These are phyloP conservation scores for Chrysolina americana DNA, from an alignment of 2,888 invertebrate genomes.

Conservation along the genomic window DNA sequence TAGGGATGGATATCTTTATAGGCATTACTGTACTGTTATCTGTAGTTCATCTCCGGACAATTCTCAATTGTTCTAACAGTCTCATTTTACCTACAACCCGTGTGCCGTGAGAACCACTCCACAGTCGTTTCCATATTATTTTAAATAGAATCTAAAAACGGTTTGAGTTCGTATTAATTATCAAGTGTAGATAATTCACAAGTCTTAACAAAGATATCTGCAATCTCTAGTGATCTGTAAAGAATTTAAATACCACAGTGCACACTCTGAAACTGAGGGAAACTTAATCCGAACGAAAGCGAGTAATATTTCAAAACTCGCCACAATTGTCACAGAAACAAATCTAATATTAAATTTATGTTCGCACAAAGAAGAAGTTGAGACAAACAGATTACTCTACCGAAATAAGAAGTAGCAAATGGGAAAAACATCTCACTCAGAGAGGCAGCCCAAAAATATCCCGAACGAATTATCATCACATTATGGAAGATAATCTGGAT, in stretches of 20 bases:
- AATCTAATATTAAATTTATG: slow-evolving; percentile 44
- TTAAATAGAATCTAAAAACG: no score
- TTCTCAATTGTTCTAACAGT: no score
- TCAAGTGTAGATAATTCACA: background rate
- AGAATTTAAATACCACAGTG: slow-evolving; percentile 17
- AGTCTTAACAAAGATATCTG: background rate
- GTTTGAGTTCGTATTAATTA: background rate
- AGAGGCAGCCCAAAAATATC: slow-evolving; percentile 34
- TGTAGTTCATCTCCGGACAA: no score
- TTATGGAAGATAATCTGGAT: slow-evolving; percentile 49
- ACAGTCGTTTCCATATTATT: no score
- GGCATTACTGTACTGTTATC: no score
- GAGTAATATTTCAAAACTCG: slow-evolving; percentile 35
- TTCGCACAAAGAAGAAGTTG: slow-evolving; percentile 33
- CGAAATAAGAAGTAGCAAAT: slow-evolving; percentile 44
- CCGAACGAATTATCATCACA: slow-evolving; percentile 51
- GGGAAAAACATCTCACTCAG: slow-evolving; percentile 46
- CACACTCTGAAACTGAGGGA: slow-evolving; percentile 20
- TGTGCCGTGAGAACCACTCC: no score
- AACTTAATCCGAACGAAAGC: slow-evolving; percentile 35
- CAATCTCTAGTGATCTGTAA: background rate
- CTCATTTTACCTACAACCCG: no score
- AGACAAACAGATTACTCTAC: slow-evolving; percentile 42
- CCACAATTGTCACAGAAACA: slow-evolving; percentile 41
- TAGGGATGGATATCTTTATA: no score